Evolutionary conservation across 2,797 vertebrate genomes (phyloP).

Genomic region (Diceros bicornis): DNA sequence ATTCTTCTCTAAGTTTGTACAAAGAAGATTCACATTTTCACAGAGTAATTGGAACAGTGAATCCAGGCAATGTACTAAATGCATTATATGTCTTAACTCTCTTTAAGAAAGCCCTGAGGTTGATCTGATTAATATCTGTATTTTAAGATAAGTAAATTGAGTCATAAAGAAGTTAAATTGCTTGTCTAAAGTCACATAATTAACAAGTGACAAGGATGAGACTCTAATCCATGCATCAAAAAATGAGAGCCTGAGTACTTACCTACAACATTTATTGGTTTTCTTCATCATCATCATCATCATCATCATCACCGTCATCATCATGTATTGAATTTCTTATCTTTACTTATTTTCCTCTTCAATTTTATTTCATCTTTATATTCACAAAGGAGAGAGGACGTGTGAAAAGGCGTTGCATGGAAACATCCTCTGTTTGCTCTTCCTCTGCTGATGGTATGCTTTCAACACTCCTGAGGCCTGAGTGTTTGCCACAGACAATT

Average conservation of each 20-base stretch:
- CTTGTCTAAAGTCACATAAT: not conserved
- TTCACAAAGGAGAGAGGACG: not conserved
- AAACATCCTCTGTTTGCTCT: slow-evolving; percentile 62
- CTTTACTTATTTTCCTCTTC: not conserved
- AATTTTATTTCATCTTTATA: not conserved
- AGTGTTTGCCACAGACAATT: slow-evolving; percentile 87
- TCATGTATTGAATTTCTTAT: not conserved
- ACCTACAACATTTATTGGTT: not conserved
- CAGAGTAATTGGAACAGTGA: not conserved
- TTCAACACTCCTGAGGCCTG: slow-evolving; percentile 71
- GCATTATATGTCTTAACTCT: not conserved
- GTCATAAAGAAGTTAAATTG: not conserved
- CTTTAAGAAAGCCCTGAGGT: not conserved
- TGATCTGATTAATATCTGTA: not conserved
- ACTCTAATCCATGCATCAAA: not conserved
- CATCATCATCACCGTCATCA: not conserved
- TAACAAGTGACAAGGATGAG: not conserved
- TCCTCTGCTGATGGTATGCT: slow-evolving; percentile 61
- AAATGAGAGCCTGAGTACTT: not conserved
- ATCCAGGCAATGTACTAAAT: not conserved
- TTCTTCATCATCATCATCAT: not conserved
- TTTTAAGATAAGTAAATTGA: not conserved
- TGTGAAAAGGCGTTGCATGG: slow-evolving; percentile 49
- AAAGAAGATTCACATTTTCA: not conserved
- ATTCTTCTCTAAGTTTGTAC: not conserved